Evolutionary conservation across 2,888 invertebrate species (phyloP).

Genomic region (Macrosiphum euphorbiae): DNA sequence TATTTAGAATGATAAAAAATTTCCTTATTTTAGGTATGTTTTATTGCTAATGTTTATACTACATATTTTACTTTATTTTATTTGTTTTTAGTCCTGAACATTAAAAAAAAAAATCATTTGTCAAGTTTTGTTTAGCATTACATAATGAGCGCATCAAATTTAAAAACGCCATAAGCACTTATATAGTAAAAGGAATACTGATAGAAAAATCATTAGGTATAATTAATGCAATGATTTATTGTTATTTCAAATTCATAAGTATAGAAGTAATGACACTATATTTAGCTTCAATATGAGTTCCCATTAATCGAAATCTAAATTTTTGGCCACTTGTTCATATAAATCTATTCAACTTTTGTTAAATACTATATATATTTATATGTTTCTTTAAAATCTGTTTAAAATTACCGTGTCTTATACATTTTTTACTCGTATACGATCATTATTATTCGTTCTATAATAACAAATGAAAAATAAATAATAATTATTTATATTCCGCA

Average conservation of each 20-base stretch:
- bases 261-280: neutral
- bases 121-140: neutral
- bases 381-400: neutral
- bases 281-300: neutral
- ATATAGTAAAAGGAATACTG: neutral
- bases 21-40: neutral
- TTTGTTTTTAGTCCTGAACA: neutral
- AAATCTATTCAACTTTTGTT: neutral
- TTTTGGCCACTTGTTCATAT: neutral
- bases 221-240: neutral
- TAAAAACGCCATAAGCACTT: neutral
- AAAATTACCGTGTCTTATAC: neutral
- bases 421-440: neutral
- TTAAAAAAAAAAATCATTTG: neutral
- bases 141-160: neutral
- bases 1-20: neutral
- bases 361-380: neutral
- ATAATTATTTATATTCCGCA: neutral
- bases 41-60: neutral
- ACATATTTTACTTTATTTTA: neutral
- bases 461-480: neutral
- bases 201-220: neutral
- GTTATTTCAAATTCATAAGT: neutral
- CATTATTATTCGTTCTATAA: neutral
- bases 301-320: neutral